Evolutionary conservation across 2,888 invertebrate genomes (phyloP).

Genomic region (Empis stercorea): DNA sequence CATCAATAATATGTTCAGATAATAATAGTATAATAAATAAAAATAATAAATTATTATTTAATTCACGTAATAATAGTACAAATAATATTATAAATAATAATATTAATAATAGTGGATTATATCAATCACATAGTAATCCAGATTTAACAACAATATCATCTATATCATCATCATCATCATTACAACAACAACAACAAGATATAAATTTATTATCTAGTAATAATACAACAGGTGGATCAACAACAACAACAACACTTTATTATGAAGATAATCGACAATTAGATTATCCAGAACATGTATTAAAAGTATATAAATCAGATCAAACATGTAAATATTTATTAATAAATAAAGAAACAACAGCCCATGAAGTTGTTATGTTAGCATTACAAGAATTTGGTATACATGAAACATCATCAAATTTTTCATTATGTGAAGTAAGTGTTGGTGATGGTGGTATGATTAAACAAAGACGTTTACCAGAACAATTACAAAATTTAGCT

Average conservation of each 20-base stretch:
- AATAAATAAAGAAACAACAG: conserved; percentile 86
- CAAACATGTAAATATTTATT: conserved; percentile 96
- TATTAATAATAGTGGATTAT: conserved; percentile 41
- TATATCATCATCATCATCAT: not conserved
- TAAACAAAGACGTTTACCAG: conserved; percentile 88
- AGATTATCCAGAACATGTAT: conserved; percentile 91
- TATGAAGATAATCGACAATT: conserved; percentile 68
- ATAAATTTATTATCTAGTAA: conserved; percentile 20
- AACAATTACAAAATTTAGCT: conserved; percentile 88
- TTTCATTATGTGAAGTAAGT: conserved; percentile 89
- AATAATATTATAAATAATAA: conserved; percentile 7
- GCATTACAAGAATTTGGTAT: conserved; percentile 93
- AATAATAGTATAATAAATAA: too few relatives aligned
- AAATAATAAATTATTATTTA: not conserved
- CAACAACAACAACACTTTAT: conserved; percentile 36
- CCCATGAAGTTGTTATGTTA: conserved; percentile 90
- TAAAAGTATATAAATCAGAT: conserved; percentile 91
- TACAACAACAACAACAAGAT: not conserved
- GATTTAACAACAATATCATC: conserved; percentile 57
- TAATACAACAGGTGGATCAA: too few relatives aligned
- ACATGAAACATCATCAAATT: conserved; percentile 87
- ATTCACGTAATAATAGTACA: conserved; percentile 1
- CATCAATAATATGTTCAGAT: conserved; percentile 39
- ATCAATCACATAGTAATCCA: conserved; percentile 81
- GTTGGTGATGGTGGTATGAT: conserved; percentile 92